phyloP scores from a whole-genome alignment of 2,888 invertebrate species.

The Catocala fraxini region DNA sequence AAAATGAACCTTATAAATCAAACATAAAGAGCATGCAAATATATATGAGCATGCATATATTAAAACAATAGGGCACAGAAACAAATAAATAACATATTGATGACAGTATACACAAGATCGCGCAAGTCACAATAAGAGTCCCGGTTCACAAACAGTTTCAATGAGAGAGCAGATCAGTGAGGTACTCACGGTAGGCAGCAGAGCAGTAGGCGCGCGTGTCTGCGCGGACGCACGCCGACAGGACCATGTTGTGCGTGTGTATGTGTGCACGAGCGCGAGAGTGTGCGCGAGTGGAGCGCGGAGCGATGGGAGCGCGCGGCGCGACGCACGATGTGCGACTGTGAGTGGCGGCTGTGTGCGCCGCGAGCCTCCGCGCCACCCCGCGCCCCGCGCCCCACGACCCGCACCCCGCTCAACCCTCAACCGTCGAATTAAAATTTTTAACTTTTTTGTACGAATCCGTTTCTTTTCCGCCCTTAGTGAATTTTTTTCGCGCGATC shows the following conservation, averaged over 20 bases:
- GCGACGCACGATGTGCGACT: constrained; percentile 10
- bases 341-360: constrained; percentile 19
- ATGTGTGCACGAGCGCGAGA: constrained; percentile 2
- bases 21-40: too few relatives aligned
- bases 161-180: not conserved
- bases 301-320: constrained; percentile 6
- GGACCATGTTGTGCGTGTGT: constrained; percentile 67
- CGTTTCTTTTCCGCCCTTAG: constrained; percentile 87
- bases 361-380: constrained; percentile 31
- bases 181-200: constrained; percentile 76
- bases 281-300: not conserved
- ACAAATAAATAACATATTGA: too few relatives aligned
- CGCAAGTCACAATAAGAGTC: not conserved
- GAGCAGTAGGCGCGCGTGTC: constrained; percentile 70
- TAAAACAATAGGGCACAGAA: too few relatives aligned
- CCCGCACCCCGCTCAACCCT: constrained; percentile 54
- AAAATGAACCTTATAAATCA: too few relatives aligned
- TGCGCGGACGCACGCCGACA: constrained; percentile 82
- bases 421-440: constrained; percentile 80
- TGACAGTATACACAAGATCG: not conserved
- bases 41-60: too few relatives aligned
- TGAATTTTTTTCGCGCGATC: constrained; percentile 85
- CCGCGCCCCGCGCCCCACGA: constrained; percentile 26
- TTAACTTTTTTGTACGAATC: constrained; percentile 83
- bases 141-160: not conserved